These are phyloP conservation scores for Clinocottus analis DNA, from an alignment of 2,113 vertebrate species.

Conservation along the genomic window DNA sequence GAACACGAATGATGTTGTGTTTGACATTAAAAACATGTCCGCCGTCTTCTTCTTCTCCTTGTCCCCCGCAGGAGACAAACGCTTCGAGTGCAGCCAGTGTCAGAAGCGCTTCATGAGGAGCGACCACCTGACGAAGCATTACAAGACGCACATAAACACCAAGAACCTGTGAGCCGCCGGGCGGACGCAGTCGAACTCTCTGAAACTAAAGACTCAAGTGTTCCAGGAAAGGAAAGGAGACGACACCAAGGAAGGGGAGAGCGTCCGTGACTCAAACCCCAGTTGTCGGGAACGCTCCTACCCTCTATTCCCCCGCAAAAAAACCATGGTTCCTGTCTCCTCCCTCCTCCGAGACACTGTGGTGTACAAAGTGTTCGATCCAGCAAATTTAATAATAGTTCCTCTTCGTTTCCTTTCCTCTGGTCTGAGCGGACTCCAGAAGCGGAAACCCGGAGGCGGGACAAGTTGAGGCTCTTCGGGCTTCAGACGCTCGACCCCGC, in stretches of 20 bases:
- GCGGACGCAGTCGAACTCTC: constrained; percentile 35
- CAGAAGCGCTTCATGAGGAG: constrained; percentile 99
- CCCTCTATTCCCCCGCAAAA: constrained; percentile 4
- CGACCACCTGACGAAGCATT: constrained; percentile 99
- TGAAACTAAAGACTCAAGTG: constrained; percentile 50
- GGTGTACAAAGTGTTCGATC: constrained; percentile 63
- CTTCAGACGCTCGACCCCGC: constrained; percentile 28
- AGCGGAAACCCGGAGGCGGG: not conserved
- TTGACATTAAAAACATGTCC: not conserved
- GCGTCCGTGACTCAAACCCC: constrained; percentile 46
- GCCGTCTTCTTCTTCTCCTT: not conserved
- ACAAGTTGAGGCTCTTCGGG: constrained; percentile 18
- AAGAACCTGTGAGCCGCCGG: constrained; percentile 91
- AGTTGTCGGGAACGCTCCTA: constrained; percentile 48
- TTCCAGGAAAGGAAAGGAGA: constrained; percentile 26
- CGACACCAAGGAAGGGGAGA: not conserved
- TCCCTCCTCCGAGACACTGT: constrained; percentile 44
- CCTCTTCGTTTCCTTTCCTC: not conserved
- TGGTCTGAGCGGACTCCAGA: constrained; percentile 11
- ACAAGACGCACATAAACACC: constrained; percentile 98
- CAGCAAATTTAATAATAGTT: constrained; percentile 43
- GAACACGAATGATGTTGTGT: not conserved
- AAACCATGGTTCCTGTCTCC: not conserved
- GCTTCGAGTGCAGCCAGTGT: constrained; percentile 97
- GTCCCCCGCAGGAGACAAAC: constrained; percentile 90